Evolutionary conservation across 2,113 vertebrate genomes (phyloP), one percentile per base, ranked within the genome.

Genomic region (Varanus komodoensis): DNA sequence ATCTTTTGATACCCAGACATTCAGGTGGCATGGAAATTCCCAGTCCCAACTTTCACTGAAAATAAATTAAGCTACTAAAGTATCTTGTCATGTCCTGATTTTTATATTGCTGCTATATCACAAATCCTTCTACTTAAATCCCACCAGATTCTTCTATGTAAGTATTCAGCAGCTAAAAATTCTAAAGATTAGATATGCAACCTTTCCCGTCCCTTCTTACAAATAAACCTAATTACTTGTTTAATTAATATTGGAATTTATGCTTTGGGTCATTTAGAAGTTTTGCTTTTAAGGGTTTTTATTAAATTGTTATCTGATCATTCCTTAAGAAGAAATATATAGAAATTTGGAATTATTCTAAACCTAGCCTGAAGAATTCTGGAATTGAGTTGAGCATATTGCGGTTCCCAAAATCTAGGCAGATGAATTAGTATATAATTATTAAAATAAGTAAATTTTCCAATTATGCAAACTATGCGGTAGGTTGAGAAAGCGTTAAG

Each of bases 101-200:
- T 91, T 96, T 95, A 94, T 93, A 95, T 87, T 94, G 88, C 90
- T 96, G 91, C 93, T 96, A 94, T 96, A 94, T 96, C 94, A 92
- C 94, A 94, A 95, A 87, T 91, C 92, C 93, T 71, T 94, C 95
- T 93, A 93, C 94, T 95, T 94, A 96, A 94, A 95, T 93, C 88
- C 95, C 95, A 92, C 90, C 92, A 92, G 95, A 95, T 87, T 3
- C 94, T 91, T 93, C 94, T 92, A 93, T 94, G 94, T 94, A 95
- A 95, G 92, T 93, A 95, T 93, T 95, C 94, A 94, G 90, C 94
- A 94, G 92, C 91, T 95, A 94, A 92, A 95, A 95, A 93, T 92
- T 64, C 75, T 93, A 86, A 92, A 92, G 57, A 90, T 92, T 95
- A 94, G 92, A 93, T 88, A 68, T 64, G 89, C 54, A 23, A 89